phyloP scores from a whole-genome alignment of 2,888 invertebrate genomes.

The Sussaba pulchella region DNA sequence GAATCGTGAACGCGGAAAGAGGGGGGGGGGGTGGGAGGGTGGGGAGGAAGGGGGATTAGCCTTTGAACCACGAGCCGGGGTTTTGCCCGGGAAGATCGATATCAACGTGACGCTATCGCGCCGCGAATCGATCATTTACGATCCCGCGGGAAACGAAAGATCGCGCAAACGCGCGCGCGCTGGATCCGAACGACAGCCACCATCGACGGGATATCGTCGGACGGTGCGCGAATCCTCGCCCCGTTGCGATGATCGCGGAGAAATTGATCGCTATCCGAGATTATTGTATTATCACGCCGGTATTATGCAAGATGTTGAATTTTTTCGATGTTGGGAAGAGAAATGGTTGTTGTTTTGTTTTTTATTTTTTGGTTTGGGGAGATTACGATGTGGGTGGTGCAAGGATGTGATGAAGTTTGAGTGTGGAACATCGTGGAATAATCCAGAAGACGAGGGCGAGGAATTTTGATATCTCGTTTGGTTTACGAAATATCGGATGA shows the following conservation, averaged over 20 bases:
- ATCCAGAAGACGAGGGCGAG: no score
- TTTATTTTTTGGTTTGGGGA: background rate
- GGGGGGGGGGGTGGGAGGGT: constrained; percentile 19
- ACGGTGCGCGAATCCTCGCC: constrained; percentile 8
- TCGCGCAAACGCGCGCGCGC: background rate
- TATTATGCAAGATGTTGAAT: background rate
- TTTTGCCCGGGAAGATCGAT: constrained; percentile 64
- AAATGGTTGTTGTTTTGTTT: background rate
- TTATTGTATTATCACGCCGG: constrained; percentile 6
- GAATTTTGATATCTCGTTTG: no score
- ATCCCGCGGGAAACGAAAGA: constrained; percentile 57
- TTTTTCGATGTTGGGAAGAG: background rate
- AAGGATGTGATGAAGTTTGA: no score
- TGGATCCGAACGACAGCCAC: no score
- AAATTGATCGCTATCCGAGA: constrained; percentile 17
- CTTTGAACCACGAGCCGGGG: constrained; percentile 51
- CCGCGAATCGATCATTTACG: constrained; percentile 71
- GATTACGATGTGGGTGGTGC: no score
- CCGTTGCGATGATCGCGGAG: constrained; percentile 4
- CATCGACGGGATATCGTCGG: constrained; percentile 26
- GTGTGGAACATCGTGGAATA: no score
- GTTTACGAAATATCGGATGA: no score
- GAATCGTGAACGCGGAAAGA: constrained; percentile 15
- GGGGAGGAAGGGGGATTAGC: constrained; percentile 39
- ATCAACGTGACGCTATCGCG: constrained; percentile 68